A percentile compares a stretch with the other conserved stretches of the same genome.
These are phyloP conservation scores for Pectinophora gossypiella DNA, from an alignment of 1,140 invertebrate species.

Conservation along the genomic window DNA sequence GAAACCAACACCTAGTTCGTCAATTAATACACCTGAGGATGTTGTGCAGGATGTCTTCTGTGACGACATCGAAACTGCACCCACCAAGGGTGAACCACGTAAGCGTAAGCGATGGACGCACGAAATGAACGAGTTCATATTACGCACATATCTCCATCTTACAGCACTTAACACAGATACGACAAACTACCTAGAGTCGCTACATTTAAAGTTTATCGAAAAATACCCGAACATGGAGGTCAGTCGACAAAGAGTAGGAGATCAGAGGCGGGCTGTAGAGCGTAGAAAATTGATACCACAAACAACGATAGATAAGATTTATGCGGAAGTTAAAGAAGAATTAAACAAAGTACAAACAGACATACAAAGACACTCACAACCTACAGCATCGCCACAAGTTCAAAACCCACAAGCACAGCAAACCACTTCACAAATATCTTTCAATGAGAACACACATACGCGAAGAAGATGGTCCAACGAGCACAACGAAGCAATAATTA, in stretches of 20 bases:
- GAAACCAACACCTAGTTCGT: too few relatives aligned
- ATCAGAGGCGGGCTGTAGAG: not conserved
- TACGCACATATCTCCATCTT: not conserved
- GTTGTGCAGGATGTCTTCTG: constrained; percentile 2
- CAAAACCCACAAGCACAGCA: too few relatives aligned
- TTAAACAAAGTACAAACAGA: too few relatives aligned
- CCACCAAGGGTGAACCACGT: not conserved
- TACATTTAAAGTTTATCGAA: constrained; percentile 4
- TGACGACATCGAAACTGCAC: too few relatives aligned
- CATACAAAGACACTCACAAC: too few relatives aligned
- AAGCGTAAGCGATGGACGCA: not conserved
- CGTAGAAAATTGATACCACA: not conserved
- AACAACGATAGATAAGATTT: not conserved
- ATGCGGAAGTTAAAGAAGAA: not conserved
- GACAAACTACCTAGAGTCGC: not conserved
- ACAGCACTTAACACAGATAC: not conserved
- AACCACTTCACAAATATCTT: too few relatives aligned
- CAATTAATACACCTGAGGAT: too few relatives aligned
- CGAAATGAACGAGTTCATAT: constrained; percentile 5
- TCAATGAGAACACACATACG: too few relatives aligned
- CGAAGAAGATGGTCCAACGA: too few relatives aligned
- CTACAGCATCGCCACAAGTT: too few relatives aligned
- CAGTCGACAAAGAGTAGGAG: constrained; percentile 4
- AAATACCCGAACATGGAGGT: not conserved
- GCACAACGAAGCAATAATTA: too few relatives aligned